These are phyloP conservation scores for Drosophila nr. perissopoda DNA, from an alignment of 2,888 invertebrate species.

Conservation along the genomic window DNA sequence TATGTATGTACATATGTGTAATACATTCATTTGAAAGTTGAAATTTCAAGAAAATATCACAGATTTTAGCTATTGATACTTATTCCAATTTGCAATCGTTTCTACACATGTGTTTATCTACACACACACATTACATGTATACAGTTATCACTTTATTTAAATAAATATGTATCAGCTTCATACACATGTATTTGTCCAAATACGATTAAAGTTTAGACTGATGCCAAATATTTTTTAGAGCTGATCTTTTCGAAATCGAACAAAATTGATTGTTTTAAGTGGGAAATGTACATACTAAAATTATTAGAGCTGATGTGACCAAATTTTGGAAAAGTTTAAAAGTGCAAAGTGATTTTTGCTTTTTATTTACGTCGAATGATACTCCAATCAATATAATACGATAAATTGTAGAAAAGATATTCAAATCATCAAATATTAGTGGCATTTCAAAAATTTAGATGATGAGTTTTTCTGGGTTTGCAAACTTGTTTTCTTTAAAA, in stretches of 20 bases:
- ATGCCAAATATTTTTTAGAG: not conserved
- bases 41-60: not conserved
- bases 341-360: not conserved
- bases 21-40: not conserved
- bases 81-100: not conserved
- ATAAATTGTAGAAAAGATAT: not conserved
- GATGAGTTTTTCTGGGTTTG: not conserved
- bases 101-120: not conserved
- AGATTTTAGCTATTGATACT: not conserved
- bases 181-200: constrained; percentile 3
- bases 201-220: not conserved
- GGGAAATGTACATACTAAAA: not conserved
- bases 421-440: not conserved
- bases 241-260: not conserved
- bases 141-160: constrained; percentile 6
- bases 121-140: not conserved
- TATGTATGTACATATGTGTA: not conserved
- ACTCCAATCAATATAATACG: not conserved
- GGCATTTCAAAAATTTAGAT: not conserved
- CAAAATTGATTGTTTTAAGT: not conserved
- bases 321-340: not conserved
- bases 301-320: not conserved
- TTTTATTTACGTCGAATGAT: not conserved
- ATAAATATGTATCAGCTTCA: constrained; percentile 2
- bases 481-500: not conserved